These are phyloP conservation scores for Epinotia bilunana DNA, from an alignment of 2,888 invertebrate species.

Conservation along the genomic window DNA sequence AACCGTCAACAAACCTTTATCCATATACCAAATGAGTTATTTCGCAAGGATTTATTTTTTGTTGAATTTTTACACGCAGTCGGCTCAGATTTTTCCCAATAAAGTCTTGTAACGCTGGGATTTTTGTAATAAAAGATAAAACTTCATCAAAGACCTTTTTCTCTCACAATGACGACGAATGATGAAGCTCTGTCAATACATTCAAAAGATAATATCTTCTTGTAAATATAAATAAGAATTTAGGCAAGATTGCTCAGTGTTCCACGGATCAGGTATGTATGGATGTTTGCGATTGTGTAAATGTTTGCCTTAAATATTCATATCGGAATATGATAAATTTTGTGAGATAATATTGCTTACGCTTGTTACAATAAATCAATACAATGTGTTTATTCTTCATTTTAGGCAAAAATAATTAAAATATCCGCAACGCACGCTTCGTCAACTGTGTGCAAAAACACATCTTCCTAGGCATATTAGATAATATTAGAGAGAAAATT, in stretches of 20 bases:
- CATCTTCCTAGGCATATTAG: no score
- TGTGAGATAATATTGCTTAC: background rate
- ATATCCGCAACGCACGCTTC: no score
- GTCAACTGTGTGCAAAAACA: no score
- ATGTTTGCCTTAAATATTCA: constrained; percentile 19
- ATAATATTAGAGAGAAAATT: no score
- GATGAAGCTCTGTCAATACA: constrained; percentile 46
- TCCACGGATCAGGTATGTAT: constrained; percentile 17
- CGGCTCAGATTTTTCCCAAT: background rate
- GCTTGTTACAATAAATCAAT: no score
- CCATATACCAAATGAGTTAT: background rate
- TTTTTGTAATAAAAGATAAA: constrained; percentile 23
- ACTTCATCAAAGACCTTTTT: constrained; percentile 37
- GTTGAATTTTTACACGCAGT: background rate
- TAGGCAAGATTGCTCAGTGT: constrained; percentile 23
- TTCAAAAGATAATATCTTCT: constrained; percentile 46
- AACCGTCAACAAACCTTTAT: background rate
- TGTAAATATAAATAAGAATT: constrained; percentile 43
- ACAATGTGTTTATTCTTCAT: no score
- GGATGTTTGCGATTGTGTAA: constrained; percentile 23
- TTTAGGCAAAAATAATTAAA: no score
- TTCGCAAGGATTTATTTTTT: background rate
- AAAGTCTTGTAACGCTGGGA: background rate
- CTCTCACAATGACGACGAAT: constrained; percentile 40
- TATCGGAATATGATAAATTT: constrained; percentile 5